Percentiles rank a stretch among this genome's conserved stretches.
phyloP scores from a whole-genome alignment of 30 jellyfish, hydroid and myxozoan species.

The Sanderia malayensis region DNA sequence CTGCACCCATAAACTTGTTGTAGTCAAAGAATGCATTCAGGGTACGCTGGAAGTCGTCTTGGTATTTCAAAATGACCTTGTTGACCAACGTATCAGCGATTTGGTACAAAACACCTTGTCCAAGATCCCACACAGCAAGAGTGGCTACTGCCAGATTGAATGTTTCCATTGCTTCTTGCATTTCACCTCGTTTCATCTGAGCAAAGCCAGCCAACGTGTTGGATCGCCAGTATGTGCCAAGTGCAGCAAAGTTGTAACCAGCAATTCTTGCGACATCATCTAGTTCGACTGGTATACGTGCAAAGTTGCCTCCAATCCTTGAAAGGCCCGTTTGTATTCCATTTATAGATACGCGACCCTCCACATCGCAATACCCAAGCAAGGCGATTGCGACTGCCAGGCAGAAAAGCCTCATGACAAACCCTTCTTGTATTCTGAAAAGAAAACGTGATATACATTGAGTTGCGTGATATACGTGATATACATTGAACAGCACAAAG shows the following conservation, averaged over 20 bases:
- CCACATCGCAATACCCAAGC: too few relatives aligned
- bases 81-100: not conserved
- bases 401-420: not conserved
- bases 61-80: not conserved
- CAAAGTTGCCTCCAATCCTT: not conserved
- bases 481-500: too few relatives aligned
- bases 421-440: too few relatives aligned
- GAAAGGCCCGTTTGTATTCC: not conserved
- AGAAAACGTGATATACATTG: too few relatives aligned
- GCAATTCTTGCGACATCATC: not conserved
- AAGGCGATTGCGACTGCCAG: not conserved
- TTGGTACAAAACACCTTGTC: not conserved
- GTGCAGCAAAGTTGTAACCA: not conserved
- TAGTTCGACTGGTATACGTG: not conserved
- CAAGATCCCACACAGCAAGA: not conserved
- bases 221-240: not conserved
- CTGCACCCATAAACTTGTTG: not conserved
- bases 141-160: not conserved
- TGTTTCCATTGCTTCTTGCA: slow-evolving; percentile 1
- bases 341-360: too few relatives aligned
- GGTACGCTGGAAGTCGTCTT: not conserved
- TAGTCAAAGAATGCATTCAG: not conserved
- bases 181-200: not conserved
- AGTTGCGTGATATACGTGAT: too few relatives aligned
- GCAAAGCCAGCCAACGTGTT: not conserved